phyloP scores from a whole-genome alignment of 2,888 invertebrate species.

The Leucoma salicis region DNA sequence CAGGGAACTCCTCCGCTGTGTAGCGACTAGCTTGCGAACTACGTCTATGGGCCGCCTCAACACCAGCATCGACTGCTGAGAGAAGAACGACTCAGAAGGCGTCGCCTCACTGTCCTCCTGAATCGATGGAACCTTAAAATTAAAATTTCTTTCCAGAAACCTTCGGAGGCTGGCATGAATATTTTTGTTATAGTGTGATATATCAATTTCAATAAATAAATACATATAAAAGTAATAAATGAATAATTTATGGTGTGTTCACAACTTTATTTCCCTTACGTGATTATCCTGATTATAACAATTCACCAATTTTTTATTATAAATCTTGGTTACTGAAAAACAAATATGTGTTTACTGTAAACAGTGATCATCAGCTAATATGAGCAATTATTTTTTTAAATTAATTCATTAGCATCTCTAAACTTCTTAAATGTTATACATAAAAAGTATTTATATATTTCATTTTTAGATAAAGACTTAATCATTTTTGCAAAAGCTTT shows the following conservation, averaged over 20 bases:
- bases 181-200: neutral
- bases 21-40: conserved; percentile 77
- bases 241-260: conserved; percentile 5
- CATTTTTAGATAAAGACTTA: no score
- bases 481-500: no score
- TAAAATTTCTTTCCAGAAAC: conserved; percentile 50
- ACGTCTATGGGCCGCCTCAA: conserved; percentile 72
- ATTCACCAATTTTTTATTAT: neutral
- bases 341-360: no score
- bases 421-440: no score
- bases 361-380: no score
- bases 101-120: conserved; percentile 66
- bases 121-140: conserved; percentile 70
- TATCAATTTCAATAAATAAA: neutral
- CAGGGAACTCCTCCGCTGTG: conserved; percentile 73
- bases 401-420: no score
- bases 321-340: no score
- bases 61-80: conserved; percentile 65
- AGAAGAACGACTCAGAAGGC: conserved; percentile 60
- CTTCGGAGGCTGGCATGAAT: conserved; percentile 6
- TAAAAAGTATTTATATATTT: no score
- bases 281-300: no score
- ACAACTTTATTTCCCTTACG: neutral
- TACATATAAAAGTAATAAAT: conserved; percentile 2
- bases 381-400: no score